Evolutionary conservation across 2,888 invertebrate species (phyloP).

Genomic region (Ochropleura leucogaster): DNA sequence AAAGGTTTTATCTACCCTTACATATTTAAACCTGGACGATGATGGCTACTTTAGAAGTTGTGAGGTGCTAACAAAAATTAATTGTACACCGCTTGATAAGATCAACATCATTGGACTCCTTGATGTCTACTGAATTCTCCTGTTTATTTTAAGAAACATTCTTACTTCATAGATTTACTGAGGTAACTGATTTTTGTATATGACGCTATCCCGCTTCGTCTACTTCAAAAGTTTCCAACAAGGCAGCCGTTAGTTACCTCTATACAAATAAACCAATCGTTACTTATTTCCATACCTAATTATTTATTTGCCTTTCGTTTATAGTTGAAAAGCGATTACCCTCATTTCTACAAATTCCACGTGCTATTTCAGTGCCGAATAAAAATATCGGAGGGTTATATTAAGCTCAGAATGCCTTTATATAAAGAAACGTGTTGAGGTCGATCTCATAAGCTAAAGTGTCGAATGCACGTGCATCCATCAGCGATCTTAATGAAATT

Average conservation of each 20-base stretch:
- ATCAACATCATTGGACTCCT: constrained; percentile 39
- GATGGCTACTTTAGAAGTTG: not conserved
- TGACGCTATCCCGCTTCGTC: constrained; percentile 28
- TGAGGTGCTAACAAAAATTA: not conserved
- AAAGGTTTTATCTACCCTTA: not conserved
- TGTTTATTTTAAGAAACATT: constrained; percentile 14
- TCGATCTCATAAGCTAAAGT: constrained; percentile 69
- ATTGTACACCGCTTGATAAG: not conserved
- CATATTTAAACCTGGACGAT: not conserved
- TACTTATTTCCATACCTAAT: constrained; percentile 50
- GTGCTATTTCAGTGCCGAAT: constrained; percentile 52
- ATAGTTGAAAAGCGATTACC: constrained; percentile 50
- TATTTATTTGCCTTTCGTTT: constrained; percentile 42
- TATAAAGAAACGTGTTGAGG: constrained; percentile 34
- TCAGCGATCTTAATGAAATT: constrained; percentile 85
- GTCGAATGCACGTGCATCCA: constrained; percentile 77
- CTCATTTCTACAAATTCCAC: constrained; percentile 48
- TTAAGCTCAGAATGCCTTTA: constrained; percentile 64
- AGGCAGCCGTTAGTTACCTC: constrained; percentile 40
- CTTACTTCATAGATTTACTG: constrained; percentile 46
- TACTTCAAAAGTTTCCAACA: constrained; percentile 53
- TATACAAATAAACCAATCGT: constrained; percentile 43
- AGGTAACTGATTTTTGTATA: constrained; percentile 42
- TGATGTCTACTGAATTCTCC: constrained; percentile 24
- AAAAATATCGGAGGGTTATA: constrained; percentile 65